Conservation (phyloP, 2,113 vertebrate species). For the Enhydra lutris region DNA sequence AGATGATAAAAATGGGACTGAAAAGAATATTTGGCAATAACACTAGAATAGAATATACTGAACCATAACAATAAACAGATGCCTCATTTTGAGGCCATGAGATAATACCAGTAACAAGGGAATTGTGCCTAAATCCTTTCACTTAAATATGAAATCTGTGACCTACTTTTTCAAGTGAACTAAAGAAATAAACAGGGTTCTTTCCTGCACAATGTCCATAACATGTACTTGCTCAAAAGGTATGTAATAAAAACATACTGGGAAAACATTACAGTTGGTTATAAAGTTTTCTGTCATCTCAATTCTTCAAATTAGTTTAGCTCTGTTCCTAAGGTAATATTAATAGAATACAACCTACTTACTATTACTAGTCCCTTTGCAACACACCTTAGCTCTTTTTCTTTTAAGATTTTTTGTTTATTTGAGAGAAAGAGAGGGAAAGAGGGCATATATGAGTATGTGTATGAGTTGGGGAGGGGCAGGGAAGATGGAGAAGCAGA, state of each 20-base stretch:
- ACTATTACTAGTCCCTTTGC: not conserved
- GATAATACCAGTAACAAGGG: not conserved
- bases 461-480: too few species aligned
- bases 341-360: not conserved
- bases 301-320: conserved; percentile 41
- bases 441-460: not conserved
- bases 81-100: not conserved
- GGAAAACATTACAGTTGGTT: not conserved
- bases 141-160: conserved; percentile 6
- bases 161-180: not conserved
- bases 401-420: not conserved
- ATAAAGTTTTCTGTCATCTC: conserved; percentile 2
- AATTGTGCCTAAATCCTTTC: not conserved
- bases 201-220: not conserved
- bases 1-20: not conserved
- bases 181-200: not conserved
- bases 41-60: not conserved
- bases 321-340: not conserved
- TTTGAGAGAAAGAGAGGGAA: not conserved
- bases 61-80: conserved; percentile 7
- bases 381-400: not conserved
- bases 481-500: too few species aligned
- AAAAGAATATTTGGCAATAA: not conserved
- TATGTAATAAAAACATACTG: not conserved
- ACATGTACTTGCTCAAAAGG: not conserved